Conservation (phyloP, 2,797 vertebrate genomes). For the Neomorphus geoffroyi region DNA sequence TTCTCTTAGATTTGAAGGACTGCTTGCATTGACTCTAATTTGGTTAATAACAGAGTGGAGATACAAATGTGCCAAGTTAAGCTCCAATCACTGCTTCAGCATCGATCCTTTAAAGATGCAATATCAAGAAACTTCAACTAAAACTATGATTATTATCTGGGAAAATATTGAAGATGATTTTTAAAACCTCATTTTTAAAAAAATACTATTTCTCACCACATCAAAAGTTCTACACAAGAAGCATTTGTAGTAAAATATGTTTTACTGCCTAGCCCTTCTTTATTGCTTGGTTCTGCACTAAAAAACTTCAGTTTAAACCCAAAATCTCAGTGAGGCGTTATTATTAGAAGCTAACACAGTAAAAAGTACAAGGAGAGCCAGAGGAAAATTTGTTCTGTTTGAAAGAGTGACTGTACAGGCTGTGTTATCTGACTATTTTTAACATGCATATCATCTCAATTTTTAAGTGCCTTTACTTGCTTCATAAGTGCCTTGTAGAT, state of each 20-base stretch:
- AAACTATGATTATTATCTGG: neutral
- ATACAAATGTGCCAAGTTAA: neutral
- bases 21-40: neutral
- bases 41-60: neutral
- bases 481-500: conserved; percentile 38
- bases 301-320: neutral
- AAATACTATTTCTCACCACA: neutral
- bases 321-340: neutral
- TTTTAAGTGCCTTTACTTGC: conserved; percentile 36
- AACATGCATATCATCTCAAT: conserved; percentile 3
- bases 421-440: conserved; percentile 41
- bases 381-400: neutral
- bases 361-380: neutral
- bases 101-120: neutral
- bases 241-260: neutral
- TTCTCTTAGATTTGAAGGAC: neutral
- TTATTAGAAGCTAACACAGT: neutral
- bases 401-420: neutral
- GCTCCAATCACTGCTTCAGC: neutral
- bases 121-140: neutral
- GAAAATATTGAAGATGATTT: neutral
- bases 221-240: neutral
- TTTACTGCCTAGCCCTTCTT: neutral
- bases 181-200: neutral
- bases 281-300: neutral